These are phyloP conservation scores for Saccopteryx bilineata DNA, from an alignment of 2,113 vertebrate genomes.

Conservation along the genomic window DNA sequence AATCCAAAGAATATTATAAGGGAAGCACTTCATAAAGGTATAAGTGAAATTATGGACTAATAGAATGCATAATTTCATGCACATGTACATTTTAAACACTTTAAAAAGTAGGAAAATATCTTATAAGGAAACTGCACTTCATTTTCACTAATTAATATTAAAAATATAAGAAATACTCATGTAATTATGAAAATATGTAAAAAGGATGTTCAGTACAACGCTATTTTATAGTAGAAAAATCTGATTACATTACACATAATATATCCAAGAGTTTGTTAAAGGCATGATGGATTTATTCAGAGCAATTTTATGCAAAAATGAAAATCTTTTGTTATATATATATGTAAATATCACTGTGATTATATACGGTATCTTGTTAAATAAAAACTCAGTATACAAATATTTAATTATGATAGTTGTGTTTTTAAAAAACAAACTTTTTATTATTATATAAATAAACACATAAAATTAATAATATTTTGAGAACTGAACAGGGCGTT, in stretches of 20 bases:
- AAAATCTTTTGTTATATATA: background rate
- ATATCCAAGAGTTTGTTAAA: background rate
- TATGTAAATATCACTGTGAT: background rate
- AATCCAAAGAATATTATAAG: background rate
- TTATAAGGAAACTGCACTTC: background rate
- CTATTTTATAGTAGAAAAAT: background rate
- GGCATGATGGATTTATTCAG: background rate
- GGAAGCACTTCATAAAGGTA: background rate
- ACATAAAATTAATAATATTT: background rate
- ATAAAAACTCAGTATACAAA: background rate
- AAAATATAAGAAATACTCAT: background rate
- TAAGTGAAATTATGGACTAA: background rate
- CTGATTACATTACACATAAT: background rate
- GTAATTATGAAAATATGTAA: background rate
- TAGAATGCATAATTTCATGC: background rate
- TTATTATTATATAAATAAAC: background rate
- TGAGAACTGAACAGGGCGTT: background rate
- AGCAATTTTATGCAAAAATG: background rate
- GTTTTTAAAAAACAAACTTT: background rate
- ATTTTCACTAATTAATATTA: constrained; percentile 5
- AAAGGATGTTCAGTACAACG: background rate
- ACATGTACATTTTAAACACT: background rate
- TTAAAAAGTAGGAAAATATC: background rate
- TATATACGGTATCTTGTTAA: background rate
- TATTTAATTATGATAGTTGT: background rate